phyloP scores from a whole-genome alignment of 1,140 invertebrate genomes.

The Centruroides sculpturatus region DNA sequence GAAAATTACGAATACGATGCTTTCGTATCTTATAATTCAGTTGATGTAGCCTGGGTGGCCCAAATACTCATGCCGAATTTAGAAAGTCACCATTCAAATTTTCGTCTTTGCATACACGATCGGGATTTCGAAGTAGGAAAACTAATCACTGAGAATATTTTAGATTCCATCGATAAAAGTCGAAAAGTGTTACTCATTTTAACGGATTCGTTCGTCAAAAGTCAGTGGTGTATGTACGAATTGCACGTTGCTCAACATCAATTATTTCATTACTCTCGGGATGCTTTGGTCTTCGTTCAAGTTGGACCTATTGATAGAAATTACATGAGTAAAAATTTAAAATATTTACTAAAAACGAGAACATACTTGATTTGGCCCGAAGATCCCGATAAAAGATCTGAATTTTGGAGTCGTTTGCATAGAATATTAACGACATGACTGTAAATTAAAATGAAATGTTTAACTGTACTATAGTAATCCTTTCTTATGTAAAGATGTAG shows the following conservation, averaged over 20 bases:
- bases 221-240: slow-evolving; percentile 64
- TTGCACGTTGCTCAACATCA: slow-evolving; percentile 38
- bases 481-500: no score
- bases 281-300: slow-evolving; percentile 42
- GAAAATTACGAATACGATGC: slow-evolving; percentile 36
- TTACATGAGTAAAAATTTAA: slow-evolving; percentile 38
- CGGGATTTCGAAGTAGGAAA: slow-evolving; percentile 47
- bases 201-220: slow-evolving; percentile 44
- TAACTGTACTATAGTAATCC: no score
- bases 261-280: slow-evolving; percentile 31
- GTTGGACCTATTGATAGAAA: slow-evolving; percentile 36
- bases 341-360: slow-evolving; percentile 42
- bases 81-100: slow-evolving; percentile 37
- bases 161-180: slow-evolving; percentile 41
- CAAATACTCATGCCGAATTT: slow-evolving; percentile 37
- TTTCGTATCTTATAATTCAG: slow-evolving; percentile 47
- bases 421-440: background rate
- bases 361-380: slow-evolving; percentile 42
- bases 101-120: slow-evolving; percentile 46
- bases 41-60: slow-evolving; percentile 43
- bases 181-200: slow-evolving; percentile 44
- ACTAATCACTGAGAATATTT: slow-evolving; percentile 42
- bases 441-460: no score
- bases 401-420: slow-evolving; percentile 37
- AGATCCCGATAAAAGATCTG: slow-evolving; percentile 30